Evolutionary conservation across 1,140 invertebrate species (phyloP).

Genomic region (Caenorhabditis brenneri): DNA sequence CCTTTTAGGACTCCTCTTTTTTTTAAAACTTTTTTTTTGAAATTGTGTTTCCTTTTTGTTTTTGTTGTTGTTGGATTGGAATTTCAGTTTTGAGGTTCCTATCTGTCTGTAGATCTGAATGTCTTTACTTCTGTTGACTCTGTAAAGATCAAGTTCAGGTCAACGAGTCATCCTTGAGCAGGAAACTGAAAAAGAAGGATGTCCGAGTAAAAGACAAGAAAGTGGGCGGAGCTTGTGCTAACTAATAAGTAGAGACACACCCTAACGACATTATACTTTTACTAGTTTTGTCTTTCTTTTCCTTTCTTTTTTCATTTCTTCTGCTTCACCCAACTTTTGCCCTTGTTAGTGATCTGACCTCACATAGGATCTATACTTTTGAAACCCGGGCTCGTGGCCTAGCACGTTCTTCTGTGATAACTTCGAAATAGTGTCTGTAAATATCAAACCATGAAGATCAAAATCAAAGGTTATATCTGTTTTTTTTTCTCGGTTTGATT

Average conservation of each 20-base stretch:
- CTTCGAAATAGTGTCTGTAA: no score
- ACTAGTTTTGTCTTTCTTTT: not conserved
- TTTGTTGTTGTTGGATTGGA: not conserved
- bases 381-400: no score
- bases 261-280: slow-evolving; percentile 31
- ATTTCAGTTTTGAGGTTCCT: no score
- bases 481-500: no score
- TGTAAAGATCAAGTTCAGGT: no score
- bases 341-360: not conserved
- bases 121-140: no score
- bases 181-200: not conserved
- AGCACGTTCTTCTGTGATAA: no score
- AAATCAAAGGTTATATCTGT: no score
- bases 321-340: not conserved
- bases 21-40: not conserved
- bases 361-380: not conserved
- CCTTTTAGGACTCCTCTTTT: not conserved
- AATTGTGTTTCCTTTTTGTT: not conserved
- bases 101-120: no score
- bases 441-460: no score
- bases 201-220: not conserved
- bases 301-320: not conserved
- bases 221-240: not conserved
- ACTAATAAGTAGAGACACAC: slow-evolving; percentile 8
- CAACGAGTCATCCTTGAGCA: no score